A percentile compares a stretch with the other conserved stretches of the same genome.
Evolutionary conservation across 2,888 invertebrate species (phyloP).

Genomic region (Gortyna flavago): DNA sequence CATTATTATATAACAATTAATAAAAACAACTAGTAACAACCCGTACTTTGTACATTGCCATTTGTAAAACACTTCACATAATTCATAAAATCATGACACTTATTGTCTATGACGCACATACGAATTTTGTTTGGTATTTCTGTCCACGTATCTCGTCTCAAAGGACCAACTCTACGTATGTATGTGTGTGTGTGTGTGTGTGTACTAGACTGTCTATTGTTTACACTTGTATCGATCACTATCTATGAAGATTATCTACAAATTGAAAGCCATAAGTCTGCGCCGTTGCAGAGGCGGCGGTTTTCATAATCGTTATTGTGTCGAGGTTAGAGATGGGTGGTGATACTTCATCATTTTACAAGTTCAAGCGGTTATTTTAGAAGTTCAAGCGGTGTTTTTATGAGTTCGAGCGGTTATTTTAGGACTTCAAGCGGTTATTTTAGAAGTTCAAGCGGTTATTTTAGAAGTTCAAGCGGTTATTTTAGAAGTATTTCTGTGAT

Average conservation of each 20-base stretch:
- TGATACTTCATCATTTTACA: conserved; percentile 51
- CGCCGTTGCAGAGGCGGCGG: conserved; percentile 45
- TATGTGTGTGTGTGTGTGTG: conserved; percentile 9
- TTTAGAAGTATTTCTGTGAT: too few species aligned
- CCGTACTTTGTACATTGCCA: background rate
- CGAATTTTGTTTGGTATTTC: conserved; percentile 29
- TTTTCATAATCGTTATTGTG: conserved; percentile 63
- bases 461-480: conserved; percentile 16
- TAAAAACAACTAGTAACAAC: background rate
- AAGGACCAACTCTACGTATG: conserved; percentile 27
- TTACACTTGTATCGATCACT: conserved; percentile 65
- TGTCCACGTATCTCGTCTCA: conserved; percentile 17
- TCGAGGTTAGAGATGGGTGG: conserved; percentile 63
- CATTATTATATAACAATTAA: background rate
- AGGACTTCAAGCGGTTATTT: too few species aligned
- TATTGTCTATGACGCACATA: background rate
- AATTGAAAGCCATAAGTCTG: conserved; percentile 67
- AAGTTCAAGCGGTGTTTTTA: conserved; percentile 19
- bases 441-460: conserved; percentile 18
- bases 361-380: conserved; percentile 27
- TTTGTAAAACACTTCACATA: background rate
- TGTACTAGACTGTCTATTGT: conserved; percentile 59
- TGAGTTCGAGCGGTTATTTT: conserved; percentile 24
- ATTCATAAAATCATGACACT: background rate
- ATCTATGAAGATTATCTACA: conserved; percentile 63